These are phyloP conservation scores for Trichechus manatus DNA, from an alignment of 2,113 vertebrate species.

Conservation along the genomic window DNA sequence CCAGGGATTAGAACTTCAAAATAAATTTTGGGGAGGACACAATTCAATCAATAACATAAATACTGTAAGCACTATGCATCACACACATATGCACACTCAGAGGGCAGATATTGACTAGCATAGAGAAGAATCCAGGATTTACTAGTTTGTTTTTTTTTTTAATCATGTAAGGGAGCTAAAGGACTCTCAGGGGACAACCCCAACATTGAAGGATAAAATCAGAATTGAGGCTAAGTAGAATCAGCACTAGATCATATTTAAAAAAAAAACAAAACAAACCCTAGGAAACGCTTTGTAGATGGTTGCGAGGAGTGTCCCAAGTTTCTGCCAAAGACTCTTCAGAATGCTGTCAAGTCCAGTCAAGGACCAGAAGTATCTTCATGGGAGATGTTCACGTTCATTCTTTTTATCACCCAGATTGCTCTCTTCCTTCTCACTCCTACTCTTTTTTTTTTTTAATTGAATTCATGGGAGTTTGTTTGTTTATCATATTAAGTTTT, in stretches of 20 bases:
- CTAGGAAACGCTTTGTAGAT: neutral
- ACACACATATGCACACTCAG: neutral
- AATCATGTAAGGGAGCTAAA: neutral
- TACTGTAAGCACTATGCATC: neutral
- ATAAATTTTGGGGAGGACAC: neutral
- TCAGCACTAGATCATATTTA: neutral
- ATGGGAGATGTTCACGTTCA: neutral
- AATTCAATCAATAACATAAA: neutral
- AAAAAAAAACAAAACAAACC: neutral
- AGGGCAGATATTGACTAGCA: neutral
- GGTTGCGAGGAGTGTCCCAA: neutral
- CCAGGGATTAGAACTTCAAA: neutral
- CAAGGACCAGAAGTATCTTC: slow-evolving; percentile 20
- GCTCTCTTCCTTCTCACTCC: neutral
- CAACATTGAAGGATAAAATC: neutral
- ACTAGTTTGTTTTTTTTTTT: neutral
- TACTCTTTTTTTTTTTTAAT: neutral
- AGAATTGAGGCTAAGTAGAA: slow-evolving; percentile 5
- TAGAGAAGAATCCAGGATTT: neutral
- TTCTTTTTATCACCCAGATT: neutral
- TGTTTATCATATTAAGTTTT: neutral
- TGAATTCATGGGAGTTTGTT: neutral
- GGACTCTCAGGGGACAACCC: neutral
- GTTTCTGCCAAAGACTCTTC: neutral
- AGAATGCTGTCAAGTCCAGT: neutral